A percentile compares a stretch with the other conserved stretches of the same genome.
Conservation (phyloP, 2,797 vertebrate species). For the Tangara arthus region DNA sequence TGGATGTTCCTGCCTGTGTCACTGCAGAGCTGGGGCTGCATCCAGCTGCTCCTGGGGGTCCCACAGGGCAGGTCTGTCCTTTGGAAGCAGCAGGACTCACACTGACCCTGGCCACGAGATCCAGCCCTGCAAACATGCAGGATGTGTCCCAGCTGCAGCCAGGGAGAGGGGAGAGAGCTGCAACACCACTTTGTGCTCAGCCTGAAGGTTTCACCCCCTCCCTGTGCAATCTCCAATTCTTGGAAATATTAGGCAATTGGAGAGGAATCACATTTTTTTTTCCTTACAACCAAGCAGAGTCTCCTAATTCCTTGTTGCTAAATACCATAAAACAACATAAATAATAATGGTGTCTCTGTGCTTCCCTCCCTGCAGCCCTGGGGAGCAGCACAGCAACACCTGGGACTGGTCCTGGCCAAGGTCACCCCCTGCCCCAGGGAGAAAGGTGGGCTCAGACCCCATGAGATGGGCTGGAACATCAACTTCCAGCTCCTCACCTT, state of each 20-base stretch:
- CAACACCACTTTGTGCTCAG: rapidly evolving
- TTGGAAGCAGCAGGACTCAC: background rate
- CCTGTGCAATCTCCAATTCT: background rate
- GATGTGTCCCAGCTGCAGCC: background rate
- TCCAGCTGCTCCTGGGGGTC: rapidly evolving
- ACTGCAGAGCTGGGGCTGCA: rapidly evolving
- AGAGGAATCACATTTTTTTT: background rate
- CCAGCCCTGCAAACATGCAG: background rate
- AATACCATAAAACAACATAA: background rate
- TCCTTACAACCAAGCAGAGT: background rate
- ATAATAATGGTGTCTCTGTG: background rate
- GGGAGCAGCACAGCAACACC: background rate
- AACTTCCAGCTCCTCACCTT: background rate
- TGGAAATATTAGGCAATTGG: background rate
- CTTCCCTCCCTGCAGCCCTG: rapidly evolving
- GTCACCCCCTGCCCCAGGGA: background rate
- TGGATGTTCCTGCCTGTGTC: rapidly evolving
- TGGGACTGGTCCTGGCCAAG: background rate
- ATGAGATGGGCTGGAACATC: background rate
- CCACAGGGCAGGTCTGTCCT: background rate
- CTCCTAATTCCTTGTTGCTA: background rate
- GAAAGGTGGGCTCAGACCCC: background rate
- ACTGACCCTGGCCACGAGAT: rapidly evolving
- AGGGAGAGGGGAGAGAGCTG: background rate
- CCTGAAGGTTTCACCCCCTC: background rate